Evolutionary conservation across 2,113 vertebrate genomes (phyloP), one percentile per base, ranked within the genome.

Genomic region (Corythoichthys intestinalis): DNA sequence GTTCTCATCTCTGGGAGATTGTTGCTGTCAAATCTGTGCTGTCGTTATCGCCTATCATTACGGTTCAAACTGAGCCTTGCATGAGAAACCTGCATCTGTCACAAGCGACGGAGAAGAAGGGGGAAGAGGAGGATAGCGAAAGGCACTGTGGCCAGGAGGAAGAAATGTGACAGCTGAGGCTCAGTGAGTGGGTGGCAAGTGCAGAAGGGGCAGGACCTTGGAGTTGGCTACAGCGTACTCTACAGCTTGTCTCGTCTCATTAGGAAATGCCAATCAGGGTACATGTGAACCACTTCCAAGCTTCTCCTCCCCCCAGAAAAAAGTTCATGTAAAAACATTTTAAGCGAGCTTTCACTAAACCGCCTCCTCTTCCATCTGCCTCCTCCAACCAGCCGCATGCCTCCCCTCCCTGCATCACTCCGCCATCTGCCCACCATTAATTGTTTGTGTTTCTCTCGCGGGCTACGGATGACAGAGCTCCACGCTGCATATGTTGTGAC

Each of bases 361-460:
- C 73, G 63, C 80, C 77, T 74, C 79, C 76, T 81, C 52, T 39
- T 76, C 77, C 70, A 74, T 80, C 81, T 82, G 74, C 76, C 74
- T 71, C 17, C 34, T 60, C 41, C 68, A 28, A 28, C 20, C 70
- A 66, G 67, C 56, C 56, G 0, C 70, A 20, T 60, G 13, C 73
- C 66, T 62, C 71, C 73, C 79, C 75, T 58, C 75, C 78, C 69
- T 38, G 60, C 44, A 9, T 71, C 74, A 20, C 82, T 74, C 71
- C 77, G 49, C 89, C 89, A 90, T 90, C 89, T 90, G 89, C 85
- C 87, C 76, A 67, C 81, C 85, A 88, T 85, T 88, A 86, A 89
- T 86, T 86, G 87, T 88, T 81, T 79, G 83, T 80, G 75, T 86
- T 66, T 78, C 66, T 84, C 79, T 88, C 68, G 73, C 62, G 78